Evolutionary conservation across 2,797 vertebrate genomes (phyloP).

Genomic region (Phaenicophaeus curvirostris): DNA sequence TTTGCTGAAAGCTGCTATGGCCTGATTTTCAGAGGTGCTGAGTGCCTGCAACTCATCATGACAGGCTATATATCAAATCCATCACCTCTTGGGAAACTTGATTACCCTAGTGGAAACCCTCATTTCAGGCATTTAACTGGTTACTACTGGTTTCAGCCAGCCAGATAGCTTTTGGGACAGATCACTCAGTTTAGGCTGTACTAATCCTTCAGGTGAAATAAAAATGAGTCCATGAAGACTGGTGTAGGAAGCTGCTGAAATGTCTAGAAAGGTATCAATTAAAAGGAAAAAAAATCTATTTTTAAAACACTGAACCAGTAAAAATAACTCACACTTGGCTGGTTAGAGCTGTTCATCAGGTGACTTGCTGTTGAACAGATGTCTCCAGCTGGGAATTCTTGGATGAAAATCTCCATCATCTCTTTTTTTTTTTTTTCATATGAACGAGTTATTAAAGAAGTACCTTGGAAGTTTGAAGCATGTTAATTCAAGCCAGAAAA

Average conservation of each 20-base stretch:
- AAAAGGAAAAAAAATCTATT: constrained; percentile 50
- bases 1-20: constrained; percentile 40
- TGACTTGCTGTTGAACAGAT: constrained; percentile 71
- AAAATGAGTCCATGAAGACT: neutral
- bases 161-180: constrained; percentile 10
- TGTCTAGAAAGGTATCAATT: constrained; percentile 3
- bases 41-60: constrained; percentile 61
- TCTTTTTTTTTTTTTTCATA: neutral
- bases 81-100: constrained; percentile 66
- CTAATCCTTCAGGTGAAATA: constrained; percentile 15
- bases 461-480: constrained; percentile 21
- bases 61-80: constrained; percentile 68
- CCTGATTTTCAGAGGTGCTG: constrained; percentile 63
- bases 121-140: constrained; percentile 57
- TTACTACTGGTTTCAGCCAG: constrained; percentile 54
- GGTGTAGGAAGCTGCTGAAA: neutral
- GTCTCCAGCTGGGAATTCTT: constrained; percentile 66
- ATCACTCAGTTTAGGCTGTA: neutral
- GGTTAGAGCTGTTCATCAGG: constrained; percentile 70
- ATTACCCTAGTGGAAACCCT: constrained; percentile 61
- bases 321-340: constrained; percentile 76
- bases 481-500: constrained; percentile 46
- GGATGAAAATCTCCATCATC: constrained; percentile 40
- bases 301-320: constrained; percentile 76
- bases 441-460: constrained; percentile 46